Evolutionary conservation across 2,113 vertebrate genomes (phyloP).

Genomic region (Talpa occidentalis): DNA sequence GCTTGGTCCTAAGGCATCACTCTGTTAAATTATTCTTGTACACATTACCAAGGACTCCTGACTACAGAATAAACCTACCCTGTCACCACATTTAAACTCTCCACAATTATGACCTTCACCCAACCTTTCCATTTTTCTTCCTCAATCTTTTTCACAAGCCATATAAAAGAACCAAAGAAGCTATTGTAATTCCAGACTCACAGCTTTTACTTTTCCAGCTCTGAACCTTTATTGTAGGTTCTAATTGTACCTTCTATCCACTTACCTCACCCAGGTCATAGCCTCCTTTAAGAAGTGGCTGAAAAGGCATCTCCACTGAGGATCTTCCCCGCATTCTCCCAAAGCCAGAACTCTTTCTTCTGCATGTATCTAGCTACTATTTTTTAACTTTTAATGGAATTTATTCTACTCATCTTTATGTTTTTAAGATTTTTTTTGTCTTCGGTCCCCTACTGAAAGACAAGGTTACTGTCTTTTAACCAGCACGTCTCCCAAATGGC

Average conservation of each 20-base stretch:
- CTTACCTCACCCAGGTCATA: not conserved
- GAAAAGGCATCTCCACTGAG: not conserved
- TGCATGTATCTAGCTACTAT: not conserved
- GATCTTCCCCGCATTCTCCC: not conserved
- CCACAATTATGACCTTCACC: not conserved
- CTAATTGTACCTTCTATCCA: not conserved
- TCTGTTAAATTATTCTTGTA: not conserved
- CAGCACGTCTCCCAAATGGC: not conserved
- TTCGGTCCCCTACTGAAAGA: not conserved
- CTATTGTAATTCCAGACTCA: not conserved
- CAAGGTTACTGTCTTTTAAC: not conserved
- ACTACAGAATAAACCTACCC: not conserved
- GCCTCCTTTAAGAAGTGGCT: not conserved
- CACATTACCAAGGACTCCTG: not conserved
- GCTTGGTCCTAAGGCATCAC: not conserved
- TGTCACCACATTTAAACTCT: not conserved
- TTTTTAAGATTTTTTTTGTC: not conserved
- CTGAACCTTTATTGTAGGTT: not conserved
- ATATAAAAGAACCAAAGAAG: not conserved
- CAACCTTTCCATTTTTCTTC: not conserved
- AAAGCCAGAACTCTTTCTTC: slow-evolving; percentile 10
- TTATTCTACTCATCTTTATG: not conserved
- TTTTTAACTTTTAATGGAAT: not conserved
- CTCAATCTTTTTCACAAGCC: not conserved
- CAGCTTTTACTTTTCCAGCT: not conserved